A percentile compares a stretch with the other conserved stretches of the same genome.
Evolutionary conservation across 2,888 invertebrate genomes (phyloP).

Genomic region (Zygogramma bicolorata): DNA sequence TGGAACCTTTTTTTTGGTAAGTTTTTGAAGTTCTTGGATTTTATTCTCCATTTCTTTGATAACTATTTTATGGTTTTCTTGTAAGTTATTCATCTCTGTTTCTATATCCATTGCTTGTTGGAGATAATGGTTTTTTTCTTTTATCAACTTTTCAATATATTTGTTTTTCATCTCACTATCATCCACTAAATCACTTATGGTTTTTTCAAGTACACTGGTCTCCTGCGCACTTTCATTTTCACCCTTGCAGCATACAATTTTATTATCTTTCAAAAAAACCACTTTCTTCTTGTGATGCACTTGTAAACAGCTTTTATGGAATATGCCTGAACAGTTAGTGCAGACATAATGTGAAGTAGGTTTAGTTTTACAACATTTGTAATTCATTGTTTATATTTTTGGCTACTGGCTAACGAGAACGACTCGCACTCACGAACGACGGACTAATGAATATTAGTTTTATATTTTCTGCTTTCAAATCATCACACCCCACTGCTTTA

Average conservation of each 20-base stretch:
- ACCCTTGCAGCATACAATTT: neutral
- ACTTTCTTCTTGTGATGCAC: slow-evolving; percentile 8
- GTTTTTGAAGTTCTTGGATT: neutral
- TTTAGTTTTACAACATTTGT: slow-evolving; percentile 5
- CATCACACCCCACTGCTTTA: too few relatives aligned
- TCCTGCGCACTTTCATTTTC: too few relatives aligned
- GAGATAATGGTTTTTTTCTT: neutral
- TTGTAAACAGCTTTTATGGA: slow-evolving; percentile 22
- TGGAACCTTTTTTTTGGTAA: neutral
- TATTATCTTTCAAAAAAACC: neutral
- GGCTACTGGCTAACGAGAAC: too few relatives aligned
- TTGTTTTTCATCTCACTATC: neutral
- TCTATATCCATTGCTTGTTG: too few relatives aligned
- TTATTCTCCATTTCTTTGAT: too few relatives aligned
- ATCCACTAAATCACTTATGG: neutral
- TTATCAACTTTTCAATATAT: too few relatives aligned
- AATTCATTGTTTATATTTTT: neutral
- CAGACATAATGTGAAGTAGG: neutral
- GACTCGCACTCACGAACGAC: too few relatives aligned
- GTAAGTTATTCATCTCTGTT: neutral
- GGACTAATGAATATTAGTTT: too few relatives aligned
- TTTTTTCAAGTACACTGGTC: too few relatives aligned
- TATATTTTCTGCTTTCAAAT: too few relatives aligned
- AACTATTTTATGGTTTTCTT: neutral
- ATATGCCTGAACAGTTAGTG: neutral